These are phyloP conservation scores for Sylvilagus floridanus DNA, from an alignment of 2,797 vertebrate species.

Conservation along the genomic window DNA sequence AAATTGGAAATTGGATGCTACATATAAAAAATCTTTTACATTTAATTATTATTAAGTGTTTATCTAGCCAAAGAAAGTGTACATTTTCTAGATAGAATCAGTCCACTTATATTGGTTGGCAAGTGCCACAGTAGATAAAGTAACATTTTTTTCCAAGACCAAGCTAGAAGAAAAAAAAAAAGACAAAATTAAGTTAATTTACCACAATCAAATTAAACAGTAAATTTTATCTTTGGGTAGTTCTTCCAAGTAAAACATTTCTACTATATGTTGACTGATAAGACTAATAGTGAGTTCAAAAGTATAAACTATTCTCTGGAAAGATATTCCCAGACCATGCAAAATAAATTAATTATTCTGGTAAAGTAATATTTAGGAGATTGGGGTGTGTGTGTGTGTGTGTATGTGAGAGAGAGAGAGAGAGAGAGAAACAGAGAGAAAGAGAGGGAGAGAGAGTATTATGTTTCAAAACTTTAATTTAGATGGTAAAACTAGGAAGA, in stretches of 20 bases:
- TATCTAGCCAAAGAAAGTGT: background rate
- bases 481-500: background rate
- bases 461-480: constrained; percentile 8
- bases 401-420: background rate
- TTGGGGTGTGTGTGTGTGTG: background rate
- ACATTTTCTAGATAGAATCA: background rate
- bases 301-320: constrained; percentile 39
- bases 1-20: background rate
- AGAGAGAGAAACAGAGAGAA: background rate
- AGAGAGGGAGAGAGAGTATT: background rate
- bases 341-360: constrained; percentile 42
- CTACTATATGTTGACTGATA: constrained; percentile 2
- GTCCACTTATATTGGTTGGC: background rate
- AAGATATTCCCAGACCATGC: background rate
- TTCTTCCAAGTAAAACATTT: background rate
- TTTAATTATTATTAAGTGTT: constrained; percentile 41
- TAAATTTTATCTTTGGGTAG: constrained; percentile 46
- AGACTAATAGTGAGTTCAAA: constrained; percentile 35
- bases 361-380: background rate
- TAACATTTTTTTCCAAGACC: constrained; percentile 23
- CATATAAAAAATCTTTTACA: background rate
- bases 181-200: constrained; percentile 44
- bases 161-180: background rate
- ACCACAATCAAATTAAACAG: constrained; percentile 19
- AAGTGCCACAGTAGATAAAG: background rate